A percentile compares a stretch with the other conserved stretches of the same genome.
phyloP scores from a whole-genome alignment of 2,797 vertebrate species.

The Sebastes jordani region DNA sequence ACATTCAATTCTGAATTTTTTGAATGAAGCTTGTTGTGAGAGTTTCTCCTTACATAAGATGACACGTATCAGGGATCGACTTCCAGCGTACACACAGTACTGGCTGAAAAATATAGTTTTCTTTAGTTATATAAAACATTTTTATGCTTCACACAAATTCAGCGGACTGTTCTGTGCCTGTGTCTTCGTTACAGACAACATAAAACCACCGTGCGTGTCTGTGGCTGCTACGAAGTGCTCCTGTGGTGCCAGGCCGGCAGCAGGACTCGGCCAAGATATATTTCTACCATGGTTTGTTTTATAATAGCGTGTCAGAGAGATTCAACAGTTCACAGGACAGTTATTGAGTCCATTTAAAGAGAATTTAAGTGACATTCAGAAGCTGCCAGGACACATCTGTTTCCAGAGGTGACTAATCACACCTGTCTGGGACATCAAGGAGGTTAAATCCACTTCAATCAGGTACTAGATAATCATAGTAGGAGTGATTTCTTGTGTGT shows the following conservation, averaged over 20 bases:
- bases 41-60: background rate
- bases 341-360: background rate
- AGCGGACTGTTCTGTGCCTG: background rate
- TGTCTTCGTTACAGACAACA: slow-evolving; percentile 9
- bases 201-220: background rate
- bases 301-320: too few relatives aligned
- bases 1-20: background rate
- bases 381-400: background rate
- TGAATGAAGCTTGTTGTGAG: slow-evolving; percentile 1
- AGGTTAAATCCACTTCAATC: background rate
- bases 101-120: slow-evolving; percentile 1
- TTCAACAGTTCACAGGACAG: too few relatives aligned
- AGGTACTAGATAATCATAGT: too few relatives aligned
- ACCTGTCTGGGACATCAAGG: background rate
- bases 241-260: background rate
- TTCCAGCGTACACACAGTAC: background rate
- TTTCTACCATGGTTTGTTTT: too few relatives aligned
- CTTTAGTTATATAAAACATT: slow-evolving; percentile 23
- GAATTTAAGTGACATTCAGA: background rate
- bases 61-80: background rate
- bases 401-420: background rate
- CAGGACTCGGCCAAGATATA: too few relatives aligned
- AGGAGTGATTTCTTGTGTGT: too few relatives aligned
- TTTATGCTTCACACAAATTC: background rate
- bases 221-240: slow-evolving; percentile 16